These are phyloP conservation scores for Poeciliopsis infans DNA, from an alignment of 2,797 vertebrate species.

Conservation along the genomic window DNA sequence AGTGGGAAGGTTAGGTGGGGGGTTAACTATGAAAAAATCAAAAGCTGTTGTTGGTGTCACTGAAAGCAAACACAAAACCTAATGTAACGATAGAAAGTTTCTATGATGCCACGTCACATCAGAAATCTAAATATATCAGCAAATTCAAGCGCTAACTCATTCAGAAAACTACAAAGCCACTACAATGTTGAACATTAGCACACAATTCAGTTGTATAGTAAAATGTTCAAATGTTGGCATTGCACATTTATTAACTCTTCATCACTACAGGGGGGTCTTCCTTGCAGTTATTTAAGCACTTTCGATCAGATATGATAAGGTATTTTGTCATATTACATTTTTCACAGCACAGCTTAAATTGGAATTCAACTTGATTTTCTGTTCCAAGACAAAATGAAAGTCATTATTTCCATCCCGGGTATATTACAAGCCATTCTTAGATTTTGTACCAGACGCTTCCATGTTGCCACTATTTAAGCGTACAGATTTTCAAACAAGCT, in stretches of 20 bases:
- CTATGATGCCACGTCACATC: neutral
- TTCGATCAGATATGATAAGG: neutral
- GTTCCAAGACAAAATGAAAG: constrained; percentile 1
- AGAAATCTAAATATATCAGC: neutral
- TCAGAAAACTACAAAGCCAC: neutral
- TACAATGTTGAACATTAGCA: neutral
- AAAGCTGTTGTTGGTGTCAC: neutral
- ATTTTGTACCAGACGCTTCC: constrained; percentile 19
- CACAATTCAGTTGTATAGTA: neutral
- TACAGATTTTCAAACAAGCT: constrained; percentile 48
- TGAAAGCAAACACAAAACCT: neutral
- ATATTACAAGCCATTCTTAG: constrained; percentile 9
- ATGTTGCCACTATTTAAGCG: constrained; percentile 5
- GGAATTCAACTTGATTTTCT: constrained; percentile 16
- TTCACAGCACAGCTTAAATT: constrained; percentile 3
- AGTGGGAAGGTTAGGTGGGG: neutral
- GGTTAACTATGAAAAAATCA: neutral
- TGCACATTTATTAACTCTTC: neutral
- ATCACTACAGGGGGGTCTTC: neutral
- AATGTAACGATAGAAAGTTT: neutral
- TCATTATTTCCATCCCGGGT: constrained; percentile 18
- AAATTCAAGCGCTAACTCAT: neutral
- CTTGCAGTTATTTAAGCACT: neutral
- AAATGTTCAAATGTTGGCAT: neutral
- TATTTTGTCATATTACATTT: constrained; percentile 3